These are phyloP conservation scores for Muscicapa comitata DNA, from an alignment of 2,797 vertebrate species.

Conservation along the genomic window DNA sequence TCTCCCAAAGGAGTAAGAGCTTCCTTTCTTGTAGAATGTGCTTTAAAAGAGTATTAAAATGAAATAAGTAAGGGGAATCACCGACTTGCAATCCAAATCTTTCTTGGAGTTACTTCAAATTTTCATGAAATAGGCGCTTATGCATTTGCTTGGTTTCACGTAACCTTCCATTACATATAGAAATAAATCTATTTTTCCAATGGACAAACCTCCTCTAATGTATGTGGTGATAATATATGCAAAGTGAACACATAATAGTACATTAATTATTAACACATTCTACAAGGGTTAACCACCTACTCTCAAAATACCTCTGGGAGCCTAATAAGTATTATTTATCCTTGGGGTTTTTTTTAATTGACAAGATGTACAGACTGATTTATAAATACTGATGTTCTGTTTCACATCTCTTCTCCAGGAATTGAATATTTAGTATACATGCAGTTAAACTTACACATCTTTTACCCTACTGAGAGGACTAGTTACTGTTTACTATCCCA, in stretches of 20 bases:
- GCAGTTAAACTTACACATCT: not conserved
- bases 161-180: not conserved
- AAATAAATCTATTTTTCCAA: not conserved
- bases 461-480: not conserved
- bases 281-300: not conserved
- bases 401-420: not conserved
- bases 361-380: not conserved
- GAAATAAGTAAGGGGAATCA: not conserved
- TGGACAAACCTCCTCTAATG: not conserved
- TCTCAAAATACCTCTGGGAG: not conserved
- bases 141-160: not conserved
- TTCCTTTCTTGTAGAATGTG: not conserved
- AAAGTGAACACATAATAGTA: not conserved
- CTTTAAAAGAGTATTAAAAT: constrained; percentile 31
- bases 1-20: constrained; percentile 4
- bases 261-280: not conserved
- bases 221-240: not conserved
- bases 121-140: not conserved
- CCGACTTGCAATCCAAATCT: not conserved
- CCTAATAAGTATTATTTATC: not conserved
- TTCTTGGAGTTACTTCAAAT: not conserved
- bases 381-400: not conserved
- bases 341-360: not conserved
- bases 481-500: not conserved
- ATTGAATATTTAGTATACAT: not conserved